These are phyloP conservation scores for Xylota sylvarum DNA, from an alignment of 2,888 invertebrate species.

Conservation along the genomic window DNA sequence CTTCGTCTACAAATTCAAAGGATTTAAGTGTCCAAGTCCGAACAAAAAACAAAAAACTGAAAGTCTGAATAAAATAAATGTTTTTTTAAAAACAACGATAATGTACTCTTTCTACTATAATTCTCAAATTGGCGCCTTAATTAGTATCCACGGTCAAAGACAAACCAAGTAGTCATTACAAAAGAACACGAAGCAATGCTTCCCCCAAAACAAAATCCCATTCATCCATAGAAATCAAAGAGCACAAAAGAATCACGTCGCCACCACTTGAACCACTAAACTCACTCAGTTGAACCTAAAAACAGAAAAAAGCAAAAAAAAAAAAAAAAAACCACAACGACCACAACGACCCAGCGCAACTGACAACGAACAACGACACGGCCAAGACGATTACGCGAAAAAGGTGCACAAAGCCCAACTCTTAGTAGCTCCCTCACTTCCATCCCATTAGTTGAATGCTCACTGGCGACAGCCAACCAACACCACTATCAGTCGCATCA, in stretches of 20 bases:
- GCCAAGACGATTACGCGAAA: conserved; percentile 56
- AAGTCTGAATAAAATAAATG: too few relatives aligned
- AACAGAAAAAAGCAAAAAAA: not conserved
- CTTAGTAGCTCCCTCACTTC: conserved; percentile 71
- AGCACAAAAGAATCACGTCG: conserved; percentile 71
- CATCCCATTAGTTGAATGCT: conserved; percentile 71
- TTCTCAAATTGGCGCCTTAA: conserved; percentile 39
- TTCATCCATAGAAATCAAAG: conserved; percentile 66
- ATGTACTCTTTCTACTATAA: not conserved
- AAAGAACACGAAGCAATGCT: conserved; percentile 45
- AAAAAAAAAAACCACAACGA: not conserved
- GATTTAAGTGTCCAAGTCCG: too few relatives aligned
- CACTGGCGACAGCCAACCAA: conserved; percentile 70
- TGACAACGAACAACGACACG: conserved; percentile 20
- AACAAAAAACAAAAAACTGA: too few relatives aligned
- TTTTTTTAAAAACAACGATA: not conserved
- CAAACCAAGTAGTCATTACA: conserved; percentile 34
- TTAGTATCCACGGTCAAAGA: conserved; percentile 39
- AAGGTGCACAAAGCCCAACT: conserved; percentile 70
- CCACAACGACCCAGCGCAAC: conserved; percentile 16
- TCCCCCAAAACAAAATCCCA: conserved; percentile 35
- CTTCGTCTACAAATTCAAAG: too few relatives aligned
- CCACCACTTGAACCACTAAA: conserved; percentile 65
- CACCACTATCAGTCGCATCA: conserved; percentile 47
- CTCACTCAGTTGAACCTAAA: conserved; percentile 44